phyloP scores from a whole-genome alignment of 2,888 invertebrate species.

The Gastrophysa polygoni region DNA sequence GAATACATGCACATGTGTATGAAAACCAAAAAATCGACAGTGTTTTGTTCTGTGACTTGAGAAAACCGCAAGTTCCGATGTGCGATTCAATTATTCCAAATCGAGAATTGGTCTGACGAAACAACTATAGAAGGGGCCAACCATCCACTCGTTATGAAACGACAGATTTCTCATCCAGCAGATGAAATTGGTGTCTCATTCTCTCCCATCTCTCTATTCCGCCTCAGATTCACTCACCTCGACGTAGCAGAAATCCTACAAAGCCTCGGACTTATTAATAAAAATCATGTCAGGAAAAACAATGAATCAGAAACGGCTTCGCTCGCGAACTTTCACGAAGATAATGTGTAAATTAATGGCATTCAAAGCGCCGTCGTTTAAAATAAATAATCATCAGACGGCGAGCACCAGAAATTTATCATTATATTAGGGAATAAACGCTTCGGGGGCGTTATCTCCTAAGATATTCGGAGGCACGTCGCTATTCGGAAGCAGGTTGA shows the following conservation, averaged over 20 bases:
- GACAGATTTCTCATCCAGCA: no score
- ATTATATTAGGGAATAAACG: constrained; percentile 40
- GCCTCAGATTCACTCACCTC: neutral
- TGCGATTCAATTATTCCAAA: no score
- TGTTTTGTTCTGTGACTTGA: no score
- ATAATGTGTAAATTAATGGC: constrained; percentile 37
- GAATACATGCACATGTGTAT: no score
- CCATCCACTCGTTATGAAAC: no score
- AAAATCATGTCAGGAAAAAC: constrained; percentile 3
- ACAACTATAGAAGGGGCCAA: no score
- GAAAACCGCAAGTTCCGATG: no score
- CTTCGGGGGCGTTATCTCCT: constrained; percentile 40
- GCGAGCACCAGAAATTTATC: constrained; percentile 41
- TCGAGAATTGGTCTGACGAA: no score
- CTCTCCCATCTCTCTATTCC: no score
- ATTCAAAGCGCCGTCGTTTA: constrained; percentile 41
- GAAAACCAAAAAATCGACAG: no score
- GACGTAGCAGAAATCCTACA: neutral
- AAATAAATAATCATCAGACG: constrained; percentile 43
- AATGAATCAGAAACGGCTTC: neutral
- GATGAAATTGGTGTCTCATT: no score
- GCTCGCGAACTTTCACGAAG: constrained; percentile 25
- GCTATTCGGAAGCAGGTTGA: constrained; percentile 49
- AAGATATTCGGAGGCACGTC: constrained; percentile 50
- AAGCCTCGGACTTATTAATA: neutral